Conservation (phyloP, 2,888 invertebrate genomes). For the Polia nebulosa region DNA sequence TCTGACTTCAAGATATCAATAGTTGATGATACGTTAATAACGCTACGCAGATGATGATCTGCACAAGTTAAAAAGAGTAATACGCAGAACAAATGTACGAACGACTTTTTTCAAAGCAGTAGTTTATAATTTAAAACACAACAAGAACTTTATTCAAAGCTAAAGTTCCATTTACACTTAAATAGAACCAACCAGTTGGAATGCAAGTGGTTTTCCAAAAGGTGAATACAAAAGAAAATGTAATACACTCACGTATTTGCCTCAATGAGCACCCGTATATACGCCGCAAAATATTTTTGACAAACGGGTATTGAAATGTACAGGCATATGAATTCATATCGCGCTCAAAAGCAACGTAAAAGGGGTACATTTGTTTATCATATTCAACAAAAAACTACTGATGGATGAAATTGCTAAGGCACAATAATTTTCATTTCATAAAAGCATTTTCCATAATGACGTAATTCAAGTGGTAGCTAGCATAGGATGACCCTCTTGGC, state of each 20-base stretch:
- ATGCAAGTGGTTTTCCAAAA: slow-evolving; percentile 43
- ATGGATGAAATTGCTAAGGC: not conserved
- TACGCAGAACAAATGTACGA: not conserved
- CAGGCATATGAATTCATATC: slow-evolving; percentile 24
- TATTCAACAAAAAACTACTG: not conserved
- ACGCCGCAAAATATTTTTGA: slow-evolving; percentile 47
- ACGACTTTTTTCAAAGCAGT: not conserved
- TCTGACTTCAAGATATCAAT: too few species aligned
- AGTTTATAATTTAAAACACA: slow-evolving; percentile 4
- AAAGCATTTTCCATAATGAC: not conserved
- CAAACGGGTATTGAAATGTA: slow-evolving; percentile 40
- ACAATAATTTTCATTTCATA: not conserved
- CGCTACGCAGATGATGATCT: not conserved
- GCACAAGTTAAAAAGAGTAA: too few species aligned
- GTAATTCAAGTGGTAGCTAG: too few species aligned
- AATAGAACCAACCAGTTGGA: slow-evolving; percentile 45
- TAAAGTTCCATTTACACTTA: slow-evolving; percentile 17
- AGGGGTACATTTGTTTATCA: not conserved
- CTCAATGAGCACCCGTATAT: slow-evolving; percentile 51
- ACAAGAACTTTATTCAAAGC: slow-evolving; percentile 7
- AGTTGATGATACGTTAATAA: too few species aligned
- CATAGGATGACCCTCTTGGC: too few species aligned
- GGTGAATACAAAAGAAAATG: slow-evolving; percentile 44
- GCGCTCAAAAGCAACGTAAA: not conserved
- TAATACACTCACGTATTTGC: slow-evolving; percentile 31